Base-by-base conservation (phyloP, 2,888 invertebrate genomes). In the Ceraclea dissimilis region DNA sequence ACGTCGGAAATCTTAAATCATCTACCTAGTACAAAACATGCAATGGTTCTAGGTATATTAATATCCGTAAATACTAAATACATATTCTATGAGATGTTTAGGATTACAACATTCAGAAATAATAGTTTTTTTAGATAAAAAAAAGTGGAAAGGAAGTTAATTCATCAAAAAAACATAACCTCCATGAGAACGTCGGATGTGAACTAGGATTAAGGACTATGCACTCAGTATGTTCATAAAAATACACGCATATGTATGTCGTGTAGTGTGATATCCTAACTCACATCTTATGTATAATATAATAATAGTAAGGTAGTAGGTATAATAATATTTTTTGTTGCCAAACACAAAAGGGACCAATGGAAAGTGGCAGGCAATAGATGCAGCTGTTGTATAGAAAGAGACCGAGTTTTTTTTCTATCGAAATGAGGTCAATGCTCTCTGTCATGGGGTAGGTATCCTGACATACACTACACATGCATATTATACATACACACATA, bases 381-480 rank as follows among this genome's bases (percentile, higher is more conserved):
- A 39, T 51, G 52, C 43, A 54, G 54, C 54, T 54, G 54, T 54
- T 31, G 49, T 49, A 6, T 39, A 39, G 39, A 39, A 39, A 21
- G 44, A 17, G 31, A 21, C n/a, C 26, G 26, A 51, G 51, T 44
- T 57, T 60, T 57, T 60, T 60, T 57, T 55, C 49, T 49, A 50
- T 43, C 51, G 56, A 56, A 56, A 58, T 33, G 53, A 51, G 61
- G 61, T 61, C 59, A 59, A 54, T 49, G 61, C 56, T 56, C 61
- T 33, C 52, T 13, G 49, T 47, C 22, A 22, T n/a, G 39, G 39
- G 39, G 39, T 39, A 39, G 39, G 31, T 52, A 21, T 17, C 16
- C 11, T 31, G 19, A 19, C 44, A 26, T 44, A 34, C 18, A 51
- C 18, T 20, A 31, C 43, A 44, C 21, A 34, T 34, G 13, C 31